Conservation (phyloP, 2,113 vertebrate genomes). For the Tachysurus vachellii region DNA sequence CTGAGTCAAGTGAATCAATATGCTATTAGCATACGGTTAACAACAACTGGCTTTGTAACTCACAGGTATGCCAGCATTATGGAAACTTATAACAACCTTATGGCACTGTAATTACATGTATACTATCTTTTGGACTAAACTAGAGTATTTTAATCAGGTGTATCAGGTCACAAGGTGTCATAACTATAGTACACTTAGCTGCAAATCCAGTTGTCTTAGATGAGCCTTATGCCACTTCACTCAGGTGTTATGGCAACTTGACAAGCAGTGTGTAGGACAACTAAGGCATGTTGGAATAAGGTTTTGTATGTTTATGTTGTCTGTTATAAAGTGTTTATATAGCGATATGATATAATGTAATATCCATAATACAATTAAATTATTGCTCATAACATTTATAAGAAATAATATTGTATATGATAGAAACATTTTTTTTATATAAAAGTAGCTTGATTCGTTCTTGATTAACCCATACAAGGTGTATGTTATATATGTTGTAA, state of each 20-base stretch:
- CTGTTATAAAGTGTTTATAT: not conserved
- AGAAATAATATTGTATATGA: not conserved
- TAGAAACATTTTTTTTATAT: too few species aligned
- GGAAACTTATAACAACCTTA: not conserved
- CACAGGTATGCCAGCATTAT: not conserved
- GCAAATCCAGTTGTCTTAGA: not conserved
- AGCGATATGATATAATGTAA: not conserved
- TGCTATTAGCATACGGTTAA: not conserved
- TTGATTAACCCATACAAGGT: not conserved
- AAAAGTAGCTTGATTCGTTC: not conserved
- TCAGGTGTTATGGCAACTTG: not conserved
- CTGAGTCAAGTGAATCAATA: not conserved
- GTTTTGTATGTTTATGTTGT: not conserved
- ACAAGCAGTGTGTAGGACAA: not conserved
- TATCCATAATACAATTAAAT: not conserved
- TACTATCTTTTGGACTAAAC: not conserved
- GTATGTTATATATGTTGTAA: not conserved
- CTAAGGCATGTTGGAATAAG: not conserved
- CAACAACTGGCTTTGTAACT: not conserved
- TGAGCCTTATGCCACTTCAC: not conserved
- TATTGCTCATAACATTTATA: not conserved
- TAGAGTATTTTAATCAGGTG: not conserved
- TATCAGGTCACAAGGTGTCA: too few species aligned
- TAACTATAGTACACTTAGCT: not conserved
- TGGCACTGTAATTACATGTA: not conserved